Evolutionary conservation across 2,797 vertebrate species (phyloP).

Genomic region (Buceros bicornis): DNA sequence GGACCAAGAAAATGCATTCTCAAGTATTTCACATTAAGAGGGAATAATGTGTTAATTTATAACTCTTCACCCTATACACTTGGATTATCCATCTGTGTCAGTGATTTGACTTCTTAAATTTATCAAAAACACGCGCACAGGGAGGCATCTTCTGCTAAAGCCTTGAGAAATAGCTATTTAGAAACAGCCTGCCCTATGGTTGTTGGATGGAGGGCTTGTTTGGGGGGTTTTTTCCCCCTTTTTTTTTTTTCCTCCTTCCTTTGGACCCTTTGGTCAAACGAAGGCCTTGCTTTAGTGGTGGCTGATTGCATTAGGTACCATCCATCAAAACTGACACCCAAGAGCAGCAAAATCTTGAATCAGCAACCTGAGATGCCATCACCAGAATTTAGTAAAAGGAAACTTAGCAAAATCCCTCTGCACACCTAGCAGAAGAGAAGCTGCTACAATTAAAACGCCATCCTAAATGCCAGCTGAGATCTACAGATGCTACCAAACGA

Average conservation of each 20-base stretch:
- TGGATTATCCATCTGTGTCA: constrained; percentile 98
- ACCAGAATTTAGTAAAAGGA: constrained; percentile 83
- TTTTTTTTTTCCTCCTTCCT: neutral
- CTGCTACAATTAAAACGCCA: constrained; percentile 78
- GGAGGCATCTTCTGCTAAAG: constrained; percentile 77
- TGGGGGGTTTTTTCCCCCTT: neutral
- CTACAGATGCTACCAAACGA: constrained; percentile 44
- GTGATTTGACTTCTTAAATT: constrained; percentile 90
- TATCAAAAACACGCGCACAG: constrained; percentile 89
- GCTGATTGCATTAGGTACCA: constrained; percentile 88
- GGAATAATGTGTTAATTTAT: constrained; percentile 99
- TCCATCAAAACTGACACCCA: constrained; percentile 89
- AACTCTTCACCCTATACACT: constrained; percentile 92
- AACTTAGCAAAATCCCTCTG: constrained; percentile 78
- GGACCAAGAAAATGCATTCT: constrained; percentile 88
- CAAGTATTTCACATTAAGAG: constrained; percentile 94
- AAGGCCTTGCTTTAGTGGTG: constrained; percentile 72
- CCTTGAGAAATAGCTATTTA: constrained; percentile 68
- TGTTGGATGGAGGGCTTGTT: neutral
- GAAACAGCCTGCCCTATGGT: constrained; percentile 52
- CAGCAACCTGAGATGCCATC: constrained; percentile 84
- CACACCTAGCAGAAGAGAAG: constrained; percentile 68
- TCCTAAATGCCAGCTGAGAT: constrained; percentile 58
- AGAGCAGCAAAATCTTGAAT: constrained; percentile 83
- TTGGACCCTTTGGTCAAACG: constrained; percentile 55